Evolutionary conservation across 2,797 vertebrate genomes (phyloP).

Genomic region (Bufotes viridis): DNA sequence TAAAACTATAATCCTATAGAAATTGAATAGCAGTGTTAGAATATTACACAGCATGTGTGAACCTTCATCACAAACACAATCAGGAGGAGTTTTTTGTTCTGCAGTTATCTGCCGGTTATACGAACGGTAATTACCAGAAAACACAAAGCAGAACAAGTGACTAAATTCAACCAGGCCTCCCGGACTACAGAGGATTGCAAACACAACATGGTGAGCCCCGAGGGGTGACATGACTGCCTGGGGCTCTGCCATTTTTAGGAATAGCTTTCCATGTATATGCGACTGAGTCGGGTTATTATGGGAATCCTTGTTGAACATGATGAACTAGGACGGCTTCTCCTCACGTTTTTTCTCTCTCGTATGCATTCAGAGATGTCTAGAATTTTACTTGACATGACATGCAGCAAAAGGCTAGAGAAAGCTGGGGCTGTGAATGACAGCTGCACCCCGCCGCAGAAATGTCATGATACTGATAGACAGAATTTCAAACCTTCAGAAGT

Average conservation of each 20-base stretch:
- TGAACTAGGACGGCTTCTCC: conserved; percentile 10
- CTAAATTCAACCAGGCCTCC: conserved; percentile 2
- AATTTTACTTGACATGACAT: conserved; percentile 13
- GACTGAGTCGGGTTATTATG: conserved; percentile 24
- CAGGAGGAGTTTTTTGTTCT: conserved; percentile 19
- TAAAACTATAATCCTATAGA: conserved; percentile 6
- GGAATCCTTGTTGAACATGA: conserved; percentile 8
- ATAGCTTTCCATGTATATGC: conserved; percentile 27
- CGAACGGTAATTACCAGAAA: conserved; percentile 28
- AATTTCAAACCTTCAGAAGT: neutral
- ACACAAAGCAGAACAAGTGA: conserved; percentile 6
- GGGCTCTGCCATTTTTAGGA: conserved; percentile 46
- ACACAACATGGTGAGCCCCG: conserved; percentile 28
- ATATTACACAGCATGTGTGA: conserved; percentile 11
- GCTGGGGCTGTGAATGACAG: neutral
- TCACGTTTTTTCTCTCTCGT: neutral
- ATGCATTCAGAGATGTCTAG: neutral
- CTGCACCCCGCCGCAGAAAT: neutral
- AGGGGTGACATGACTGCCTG: conserved; percentile 32
- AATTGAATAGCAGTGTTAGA: neutral
- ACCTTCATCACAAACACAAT: conserved; percentile 12
- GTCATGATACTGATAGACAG: too few relatives aligned
- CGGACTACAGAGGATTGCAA: conserved; percentile 37
- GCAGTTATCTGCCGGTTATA: conserved; percentile 33
- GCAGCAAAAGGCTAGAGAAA: neutral